These are phyloP conservation scores for Rhinogobio ventralis DNA, from an alignment of 2,797 vertebrate species.

Conservation along the genomic window DNA sequence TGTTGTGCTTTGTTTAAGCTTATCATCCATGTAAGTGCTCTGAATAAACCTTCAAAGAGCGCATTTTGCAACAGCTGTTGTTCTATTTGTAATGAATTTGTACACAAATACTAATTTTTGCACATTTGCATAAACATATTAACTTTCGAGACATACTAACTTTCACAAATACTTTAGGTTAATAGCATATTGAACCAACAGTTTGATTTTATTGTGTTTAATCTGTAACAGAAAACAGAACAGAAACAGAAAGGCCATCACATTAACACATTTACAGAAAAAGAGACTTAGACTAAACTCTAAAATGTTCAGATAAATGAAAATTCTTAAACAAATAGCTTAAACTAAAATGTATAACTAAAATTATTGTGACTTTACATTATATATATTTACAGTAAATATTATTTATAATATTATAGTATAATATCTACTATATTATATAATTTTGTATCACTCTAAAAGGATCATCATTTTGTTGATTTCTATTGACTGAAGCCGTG, in stretches of 20 bases:
- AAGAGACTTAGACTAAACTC: background rate
- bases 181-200: background rate
- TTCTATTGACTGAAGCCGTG: too few relatives aligned
- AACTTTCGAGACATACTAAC: background rate
- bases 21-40: background rate
- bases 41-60: background rate
- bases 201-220: background rate
- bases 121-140: background rate
- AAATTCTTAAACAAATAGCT: too few relatives aligned
- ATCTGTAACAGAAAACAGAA: background rate
- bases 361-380: background rate
- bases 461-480: too few relatives aligned
- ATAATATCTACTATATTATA: too few relatives aligned
- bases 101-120: background rate
- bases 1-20: conserved; percentile 9
- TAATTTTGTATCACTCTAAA: too few relatives aligned
- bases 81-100: background rate
- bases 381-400: too few relatives aligned
- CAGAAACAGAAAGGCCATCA: background rate
- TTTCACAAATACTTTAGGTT: background rate
- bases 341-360: too few relatives aligned
- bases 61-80: background rate
- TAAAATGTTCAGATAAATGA: background rate
- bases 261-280: background rate
- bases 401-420: too few relatives aligned